phyloP scores from a whole-genome alignment of 1,140 invertebrate genomes.

The Helicoverpa armigera region DNA sequence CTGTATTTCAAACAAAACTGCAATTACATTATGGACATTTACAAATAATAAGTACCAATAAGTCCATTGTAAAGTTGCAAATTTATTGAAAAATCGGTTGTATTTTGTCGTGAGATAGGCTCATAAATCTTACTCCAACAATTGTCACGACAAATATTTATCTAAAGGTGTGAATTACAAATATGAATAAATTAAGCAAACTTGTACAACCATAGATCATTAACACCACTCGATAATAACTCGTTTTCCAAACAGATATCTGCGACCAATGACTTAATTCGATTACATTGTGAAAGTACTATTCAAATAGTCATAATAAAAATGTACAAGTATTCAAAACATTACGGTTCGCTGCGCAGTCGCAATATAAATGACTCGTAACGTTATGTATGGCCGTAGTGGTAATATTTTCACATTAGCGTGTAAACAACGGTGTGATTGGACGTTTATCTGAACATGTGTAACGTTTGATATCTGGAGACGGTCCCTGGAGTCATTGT shows the following conservation, averaged over 20 bases:
- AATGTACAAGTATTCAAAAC: constrained; percentile 26
- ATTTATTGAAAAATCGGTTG: too few relatives aligned
- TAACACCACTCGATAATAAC: background rate
- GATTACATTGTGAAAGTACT: constrained; percentile 10
- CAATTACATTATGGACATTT: background rate
- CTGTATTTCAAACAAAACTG: background rate
- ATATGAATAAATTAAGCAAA: background rate
- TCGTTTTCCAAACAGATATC: background rate
- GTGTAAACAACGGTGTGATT: constrained; percentile 73
- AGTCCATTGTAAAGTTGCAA: too few relatives aligned
- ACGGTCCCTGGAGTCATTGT: constrained; percentile 71
- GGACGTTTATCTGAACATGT: constrained; percentile 70
- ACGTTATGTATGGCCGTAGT: constrained; percentile 10
- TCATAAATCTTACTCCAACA: too few relatives aligned
- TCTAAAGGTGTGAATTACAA: background rate
- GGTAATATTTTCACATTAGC: constrained; percentile 47
- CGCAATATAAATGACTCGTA: constrained; percentile 27
- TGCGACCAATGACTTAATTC: constrained; percentile 1
- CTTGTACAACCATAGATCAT: background rate
- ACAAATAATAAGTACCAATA: background rate
- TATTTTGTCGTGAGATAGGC: too few relatives aligned
- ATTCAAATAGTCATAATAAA: constrained; percentile 25
- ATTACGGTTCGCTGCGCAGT: constrained; percentile 19
- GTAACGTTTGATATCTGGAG: constrained; percentile 66
- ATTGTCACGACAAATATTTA: too few relatives aligned